These are phyloP conservation scores for Drosophila tsacasi DNA, from an alignment of 1,140 invertebrate species.

Conservation along the genomic window DNA sequence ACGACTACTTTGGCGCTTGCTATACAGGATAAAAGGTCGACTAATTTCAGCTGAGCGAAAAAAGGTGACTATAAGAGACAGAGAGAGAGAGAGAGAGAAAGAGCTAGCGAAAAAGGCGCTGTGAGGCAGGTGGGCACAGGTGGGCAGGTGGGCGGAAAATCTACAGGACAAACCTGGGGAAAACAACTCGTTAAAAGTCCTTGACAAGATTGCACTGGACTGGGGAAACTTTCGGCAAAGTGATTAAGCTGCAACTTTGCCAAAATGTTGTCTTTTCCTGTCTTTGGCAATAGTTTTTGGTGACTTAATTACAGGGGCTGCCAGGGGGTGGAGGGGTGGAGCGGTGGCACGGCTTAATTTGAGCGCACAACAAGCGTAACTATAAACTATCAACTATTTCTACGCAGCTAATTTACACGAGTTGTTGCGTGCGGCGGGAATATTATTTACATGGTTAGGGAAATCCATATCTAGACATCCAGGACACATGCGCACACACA, in stretches of 20 bases:
- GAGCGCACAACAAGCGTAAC: constrained; percentile 44
- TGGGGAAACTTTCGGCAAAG: constrained; percentile 51
- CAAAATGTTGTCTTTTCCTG: constrained; percentile 47
- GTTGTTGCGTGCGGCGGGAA: constrained; percentile 38
- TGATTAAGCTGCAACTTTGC: constrained; percentile 51
- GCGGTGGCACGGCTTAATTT: constrained; percentile 5
- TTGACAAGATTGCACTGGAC: constrained; percentile 44
- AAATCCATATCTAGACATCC: constrained; percentile 29
- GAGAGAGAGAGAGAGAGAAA: background rate
- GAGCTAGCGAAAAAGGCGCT: constrained; percentile 8
- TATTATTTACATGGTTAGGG: constrained; percentile 43
- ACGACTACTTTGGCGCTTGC: constrained; percentile 47
- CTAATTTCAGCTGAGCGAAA: constrained; percentile 49
- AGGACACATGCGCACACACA: constrained; percentile 46
- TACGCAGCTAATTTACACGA: constrained; percentile 35
- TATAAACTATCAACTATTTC: constrained; percentile 27
- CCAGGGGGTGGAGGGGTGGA: background rate
- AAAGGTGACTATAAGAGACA: constrained; percentile 28
- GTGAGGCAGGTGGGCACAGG: constrained; percentile 1
- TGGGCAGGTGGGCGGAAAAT: background rate
- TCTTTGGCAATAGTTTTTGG: constrained; percentile 29
- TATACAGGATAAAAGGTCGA: constrained; percentile 43
- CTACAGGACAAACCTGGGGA: constrained; percentile 45
- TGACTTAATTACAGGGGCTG: constrained; percentile 36
- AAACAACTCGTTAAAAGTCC: constrained; percentile 63